These are phyloP conservation scores for Orchesella cincta DNA, from an alignment of 1,140 invertebrate genomes.

Conservation along the genomic window DNA sequence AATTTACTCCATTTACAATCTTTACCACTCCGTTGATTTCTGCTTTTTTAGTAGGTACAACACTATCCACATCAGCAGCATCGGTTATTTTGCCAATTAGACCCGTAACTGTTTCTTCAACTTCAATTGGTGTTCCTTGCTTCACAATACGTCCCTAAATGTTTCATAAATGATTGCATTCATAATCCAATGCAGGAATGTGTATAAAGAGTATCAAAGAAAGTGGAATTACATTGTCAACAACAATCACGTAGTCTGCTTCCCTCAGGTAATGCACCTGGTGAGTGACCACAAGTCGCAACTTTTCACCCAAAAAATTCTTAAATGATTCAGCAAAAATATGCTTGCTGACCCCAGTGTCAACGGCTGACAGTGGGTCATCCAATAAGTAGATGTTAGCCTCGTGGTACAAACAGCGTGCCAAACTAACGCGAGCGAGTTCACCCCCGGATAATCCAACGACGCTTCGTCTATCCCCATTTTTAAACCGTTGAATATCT, in stretches of 20 bases:
- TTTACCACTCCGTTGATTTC: too few relatives aligned
- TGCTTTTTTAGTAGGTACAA: not conserved
- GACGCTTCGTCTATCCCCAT: constrained; percentile 20
- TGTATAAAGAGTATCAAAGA: not conserved
- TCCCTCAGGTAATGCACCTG: constrained; percentile 77
- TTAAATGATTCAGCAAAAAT: constrained; percentile 58
- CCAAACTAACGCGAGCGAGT: constrained; percentile 65
- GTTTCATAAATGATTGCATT: not conserved
- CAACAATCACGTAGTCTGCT: constrained; percentile 73
- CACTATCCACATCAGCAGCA: not conserved
- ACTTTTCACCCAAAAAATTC: not conserved
- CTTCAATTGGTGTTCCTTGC: constrained; percentile 38
- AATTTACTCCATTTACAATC: too few relatives aligned
- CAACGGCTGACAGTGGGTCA: constrained; percentile 63
- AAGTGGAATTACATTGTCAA: constrained; percentile 64
- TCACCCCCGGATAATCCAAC: constrained; percentile 58
- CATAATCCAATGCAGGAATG: not conserved
- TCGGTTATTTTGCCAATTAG: constrained; percentile 40
- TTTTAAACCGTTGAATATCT: constrained; percentile 26
- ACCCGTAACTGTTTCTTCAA: constrained; percentile 36
- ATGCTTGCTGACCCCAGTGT: constrained; percentile 59
- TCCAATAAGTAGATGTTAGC: constrained; percentile 61
- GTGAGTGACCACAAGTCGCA: constrained; percentile 76
- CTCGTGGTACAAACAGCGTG: constrained; percentile 62
- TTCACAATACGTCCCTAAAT: constrained; percentile 39